phyloP scores from a whole-genome alignment of 1,140 invertebrate species.

The Brachionus angularis region DNA sequence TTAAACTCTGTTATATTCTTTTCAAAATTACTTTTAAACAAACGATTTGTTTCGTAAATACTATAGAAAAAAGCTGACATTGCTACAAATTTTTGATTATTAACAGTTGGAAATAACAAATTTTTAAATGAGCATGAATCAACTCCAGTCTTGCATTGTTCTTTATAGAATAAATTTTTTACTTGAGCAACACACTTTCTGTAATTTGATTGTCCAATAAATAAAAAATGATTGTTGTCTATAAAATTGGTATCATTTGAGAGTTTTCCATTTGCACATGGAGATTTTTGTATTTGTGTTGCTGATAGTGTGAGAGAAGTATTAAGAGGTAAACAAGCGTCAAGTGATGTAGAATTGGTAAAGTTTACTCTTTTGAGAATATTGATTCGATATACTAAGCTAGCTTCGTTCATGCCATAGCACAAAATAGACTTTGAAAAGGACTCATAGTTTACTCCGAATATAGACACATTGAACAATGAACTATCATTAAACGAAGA shows the following conservation, averaged over 20 bases:
- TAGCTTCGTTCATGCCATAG: conserved; percentile 6
- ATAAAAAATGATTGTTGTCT: background rate
- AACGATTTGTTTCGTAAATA: background rate
- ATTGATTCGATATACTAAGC: background rate
- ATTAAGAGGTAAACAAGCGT: conserved; percentile 18
- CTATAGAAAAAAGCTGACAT: conserved; percentile 29
- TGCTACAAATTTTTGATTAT: no score
- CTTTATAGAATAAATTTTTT: background rate
- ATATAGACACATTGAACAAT: background rate
- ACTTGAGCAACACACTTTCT: background rate
- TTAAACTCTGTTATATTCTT: background rate
- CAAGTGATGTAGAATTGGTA: background rate
- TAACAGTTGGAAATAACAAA: background rate
- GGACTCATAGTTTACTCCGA: background rate
- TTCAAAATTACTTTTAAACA: conserved; percentile 25
- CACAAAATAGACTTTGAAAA: conserved; percentile 13
- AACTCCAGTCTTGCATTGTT: background rate
- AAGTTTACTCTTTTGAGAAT: background rate
- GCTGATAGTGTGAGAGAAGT: background rate
- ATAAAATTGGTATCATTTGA: background rate
- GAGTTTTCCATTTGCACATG: conserved; percentile 3
- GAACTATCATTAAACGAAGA: background rate
- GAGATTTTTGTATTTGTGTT: background rate
- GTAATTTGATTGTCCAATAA: background rate
- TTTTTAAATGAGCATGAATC: conserved; percentile 17